Evolutionary conservation across 92 coral and sea anemone genomes (phyloP), one percentile per base, ranked within the genome.

Genomic region (Zoanthus solanderi): DNA sequence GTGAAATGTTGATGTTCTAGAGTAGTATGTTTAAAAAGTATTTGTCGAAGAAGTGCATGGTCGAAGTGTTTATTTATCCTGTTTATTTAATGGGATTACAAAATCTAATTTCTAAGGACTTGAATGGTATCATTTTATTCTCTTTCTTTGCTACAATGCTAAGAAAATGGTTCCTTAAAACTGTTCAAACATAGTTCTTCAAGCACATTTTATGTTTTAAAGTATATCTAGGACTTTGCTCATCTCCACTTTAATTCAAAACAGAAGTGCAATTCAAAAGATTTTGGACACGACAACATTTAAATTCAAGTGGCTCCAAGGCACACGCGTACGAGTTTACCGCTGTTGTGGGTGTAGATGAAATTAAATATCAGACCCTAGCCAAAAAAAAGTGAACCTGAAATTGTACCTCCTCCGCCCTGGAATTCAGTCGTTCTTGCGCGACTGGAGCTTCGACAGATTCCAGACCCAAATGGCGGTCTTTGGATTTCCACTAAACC

Each of bases 401-500:
- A 79, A 56, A 63, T 72, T 18, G 77, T 86, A 42, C 90, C 93
- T 72, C 90, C 90, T 60, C 90, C 87, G 34, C 93, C 93, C 23
- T 90, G 93, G 93, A 90, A 90, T 78, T 79, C n/a, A n/a, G n/a
- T 85, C 66, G 90, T 90, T 46, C 89, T 89, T 45, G 89, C 86
- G 0, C 32, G 89, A 53, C 83, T 89, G 37, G 92, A 89, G 48
- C 83, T 90, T 0, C 31, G 90, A 52, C 88, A 44, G 79, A 85
- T 90, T 32, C 87, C 90, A 18, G n/a, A 90, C 57, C 78, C 86
- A 7, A 45, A 65, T 85, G 92, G 87, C 10, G 78, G 61, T 13
- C 31, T 90, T 28, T 31, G 54, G 56, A 86, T 85, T 83, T 90
- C 90, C 44, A 85, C 85, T 42, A 90, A 79, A 48, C 92, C 92